Evolutionary conservation across 2,888 invertebrate species (phyloP).

Genomic region (Caenorhabditis sp.): DNA sequence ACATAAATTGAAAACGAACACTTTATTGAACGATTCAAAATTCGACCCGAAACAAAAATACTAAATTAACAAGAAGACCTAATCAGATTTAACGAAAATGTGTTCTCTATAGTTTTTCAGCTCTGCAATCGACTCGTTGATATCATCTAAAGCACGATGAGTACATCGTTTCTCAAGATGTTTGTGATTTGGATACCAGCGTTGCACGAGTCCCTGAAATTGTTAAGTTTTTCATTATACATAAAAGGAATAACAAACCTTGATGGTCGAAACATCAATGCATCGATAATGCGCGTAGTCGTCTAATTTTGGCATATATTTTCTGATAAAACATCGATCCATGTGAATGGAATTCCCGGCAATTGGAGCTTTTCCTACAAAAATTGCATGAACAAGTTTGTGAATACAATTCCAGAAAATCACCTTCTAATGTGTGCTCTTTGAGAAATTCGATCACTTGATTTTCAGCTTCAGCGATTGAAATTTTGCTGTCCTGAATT

Average conservation of each 20-base stretch:
- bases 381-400: too few species aligned
- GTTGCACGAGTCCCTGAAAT: constrained; percentile 37
- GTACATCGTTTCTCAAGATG: constrained; percentile 69
- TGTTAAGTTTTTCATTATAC: not conserved
- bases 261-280: constrained; percentile 89
- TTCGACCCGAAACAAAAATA: not conserved
- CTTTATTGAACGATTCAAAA: too few species aligned
- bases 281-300: constrained; percentile 88
- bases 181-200: constrained; percentile 79
- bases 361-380: too few species aligned
- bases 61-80: not conserved
- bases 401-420: constrained; percentile 77
- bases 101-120: constrained; percentile 81
- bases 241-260: constrained; percentile 78
- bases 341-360: constrained; percentile 42
- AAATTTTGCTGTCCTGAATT: constrained; percentile 28
- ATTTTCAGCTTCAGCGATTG: constrained; percentile 42
- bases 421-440: constrained; percentile 25
- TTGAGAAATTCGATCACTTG: constrained; percentile 38
- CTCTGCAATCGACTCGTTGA: constrained; percentile 77
- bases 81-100: constrained; percentile 74
- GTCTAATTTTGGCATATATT: constrained; percentile 84
- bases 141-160: constrained; percentile 79
- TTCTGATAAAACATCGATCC: constrained; percentile 69
- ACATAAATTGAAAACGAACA: too few species aligned